These are phyloP conservation scores for Halictus rubicundus DNA, from an alignment of 1,140 invertebrate species.

Conservation along the genomic window DNA sequence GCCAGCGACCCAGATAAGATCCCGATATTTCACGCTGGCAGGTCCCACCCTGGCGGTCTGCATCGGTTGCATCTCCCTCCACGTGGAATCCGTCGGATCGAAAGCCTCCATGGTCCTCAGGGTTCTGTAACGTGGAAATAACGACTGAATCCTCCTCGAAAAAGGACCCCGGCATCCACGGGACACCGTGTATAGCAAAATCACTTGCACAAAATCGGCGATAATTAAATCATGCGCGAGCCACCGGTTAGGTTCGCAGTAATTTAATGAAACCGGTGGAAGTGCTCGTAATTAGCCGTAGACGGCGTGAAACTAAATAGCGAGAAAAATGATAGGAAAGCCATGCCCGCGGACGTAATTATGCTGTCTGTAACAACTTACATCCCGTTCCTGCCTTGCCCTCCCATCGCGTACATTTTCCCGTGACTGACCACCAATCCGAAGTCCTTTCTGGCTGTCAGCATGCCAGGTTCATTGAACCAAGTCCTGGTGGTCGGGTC, in stretches of 20 bases:
- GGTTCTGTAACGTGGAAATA: constrained; percentile 14
- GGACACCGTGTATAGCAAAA: too few relatives aligned
- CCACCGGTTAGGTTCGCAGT: not conserved
- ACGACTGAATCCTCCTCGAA: not conserved
- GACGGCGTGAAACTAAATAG: constrained; percentile 16
- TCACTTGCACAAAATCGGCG: not conserved
- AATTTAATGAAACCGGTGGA: not conserved
- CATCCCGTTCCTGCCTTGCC: constrained; percentile 83
- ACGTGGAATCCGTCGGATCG: constrained; percentile 79
- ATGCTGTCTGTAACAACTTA: constrained; percentile 61
- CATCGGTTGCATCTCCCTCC: constrained; percentile 82
- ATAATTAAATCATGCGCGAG: not conserved
- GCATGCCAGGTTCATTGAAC: constrained; percentile 82
- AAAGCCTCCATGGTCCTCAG: constrained; percentile 82
- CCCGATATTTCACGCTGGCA: constrained; percentile 81
- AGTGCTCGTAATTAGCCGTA: constrained; percentile 12
- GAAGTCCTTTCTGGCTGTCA: constrained; percentile 82
- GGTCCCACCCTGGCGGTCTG: constrained; percentile 81
- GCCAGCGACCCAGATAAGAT: constrained; percentile 85
- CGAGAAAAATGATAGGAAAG: constrained; percentile 32
- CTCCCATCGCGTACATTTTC: constrained; percentile 83
- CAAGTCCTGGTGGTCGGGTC: constrained; percentile 82
- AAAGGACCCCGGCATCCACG: too few relatives aligned
- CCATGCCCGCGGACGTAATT: constrained; percentile 13
- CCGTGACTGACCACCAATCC: constrained; percentile 81